phyloP scores from a whole-genome alignment of 1,140 invertebrate species.

The Leptestheria dahalacensis region DNA sequence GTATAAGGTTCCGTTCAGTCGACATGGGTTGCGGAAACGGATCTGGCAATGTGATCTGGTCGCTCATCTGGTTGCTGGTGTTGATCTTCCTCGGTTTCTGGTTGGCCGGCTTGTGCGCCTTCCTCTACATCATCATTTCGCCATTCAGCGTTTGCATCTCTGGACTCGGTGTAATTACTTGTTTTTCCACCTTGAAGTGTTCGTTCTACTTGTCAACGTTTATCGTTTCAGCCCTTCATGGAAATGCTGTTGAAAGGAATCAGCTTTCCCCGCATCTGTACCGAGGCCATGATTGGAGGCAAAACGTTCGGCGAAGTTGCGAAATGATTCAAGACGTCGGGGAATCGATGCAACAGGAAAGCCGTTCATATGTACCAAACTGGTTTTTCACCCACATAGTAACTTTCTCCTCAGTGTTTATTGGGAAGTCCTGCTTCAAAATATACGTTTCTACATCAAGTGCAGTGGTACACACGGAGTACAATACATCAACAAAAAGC shows the following conservation, averaged over 20 bases:
- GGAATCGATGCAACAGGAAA: neutral
- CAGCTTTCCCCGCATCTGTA: conserved; percentile 49
- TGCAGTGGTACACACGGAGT: no score
- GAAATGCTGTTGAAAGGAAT: conserved; percentile 48
- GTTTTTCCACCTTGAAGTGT: no score
- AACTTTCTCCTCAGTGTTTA: neutral
- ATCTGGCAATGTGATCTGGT: conserved; percentile 36
- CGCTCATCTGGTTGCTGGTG: conserved; percentile 59
- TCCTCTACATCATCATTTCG: conserved; percentile 52
- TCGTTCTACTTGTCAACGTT: conserved; percentile 18
- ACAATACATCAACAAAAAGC: no score
- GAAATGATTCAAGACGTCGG: neutral
- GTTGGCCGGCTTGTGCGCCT: conserved; percentile 53
- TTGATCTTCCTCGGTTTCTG: conserved; percentile 56
- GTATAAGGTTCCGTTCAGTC: no score
- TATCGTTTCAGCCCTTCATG: conserved; percentile 41
- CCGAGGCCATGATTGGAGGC: conserved; percentile 38
- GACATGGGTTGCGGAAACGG: conserved; percentile 8
- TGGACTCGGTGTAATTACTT: conserved; percentile 34
- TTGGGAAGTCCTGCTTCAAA: neutral
- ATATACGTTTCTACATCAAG: no score
- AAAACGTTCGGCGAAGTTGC: conserved; percentile 16
- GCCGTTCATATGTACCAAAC: no score
- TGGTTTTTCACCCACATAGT: no score
- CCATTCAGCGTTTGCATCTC: conserved; percentile 53